phyloP scores from a whole-genome alignment of 2,797 vertebrate genomes.

The Gambelia wislizenii region DNA sequence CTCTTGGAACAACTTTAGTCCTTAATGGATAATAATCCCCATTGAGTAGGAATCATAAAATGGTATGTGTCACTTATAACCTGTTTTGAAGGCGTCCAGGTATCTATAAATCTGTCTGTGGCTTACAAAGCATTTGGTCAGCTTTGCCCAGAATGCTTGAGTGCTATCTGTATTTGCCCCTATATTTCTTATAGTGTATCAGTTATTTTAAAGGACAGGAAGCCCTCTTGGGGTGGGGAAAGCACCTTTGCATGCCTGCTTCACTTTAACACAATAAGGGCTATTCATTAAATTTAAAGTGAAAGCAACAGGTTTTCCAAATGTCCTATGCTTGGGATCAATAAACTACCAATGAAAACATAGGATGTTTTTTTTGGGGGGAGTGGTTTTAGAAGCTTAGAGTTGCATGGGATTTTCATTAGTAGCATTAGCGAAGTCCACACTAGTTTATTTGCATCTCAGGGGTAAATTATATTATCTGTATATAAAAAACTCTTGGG shows the following conservation, averaged over 20 bases:
- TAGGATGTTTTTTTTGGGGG: no score
- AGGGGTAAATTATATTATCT: no score
- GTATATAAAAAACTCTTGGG: no score
- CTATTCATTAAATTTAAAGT: constrained; percentile 10
- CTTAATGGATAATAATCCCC: constrained; percentile 50
- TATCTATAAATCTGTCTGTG: constrained; percentile 14
- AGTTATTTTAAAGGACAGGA: constrained; percentile 11
- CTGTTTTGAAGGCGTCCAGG: constrained; percentile 21
- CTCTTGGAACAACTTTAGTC: constrained; percentile 35
- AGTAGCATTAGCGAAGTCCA: neutral
- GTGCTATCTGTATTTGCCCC: neutral
- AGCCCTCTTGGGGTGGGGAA: neutral
- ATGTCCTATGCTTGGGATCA: constrained; percentile 6
- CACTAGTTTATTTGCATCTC: neutral
- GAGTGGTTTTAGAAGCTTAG: neutral
- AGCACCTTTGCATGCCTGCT: neutral
- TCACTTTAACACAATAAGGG: neutral
- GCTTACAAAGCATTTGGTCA: constrained; percentile 31
- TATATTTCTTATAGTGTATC: neutral
- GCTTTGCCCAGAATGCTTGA: constrained; percentile 29
- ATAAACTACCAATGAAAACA: neutral
- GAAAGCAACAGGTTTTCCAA: neutral
- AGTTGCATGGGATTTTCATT: neutral
- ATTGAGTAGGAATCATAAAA: constrained; percentile 43
- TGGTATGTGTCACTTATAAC: constrained; percentile 31